phyloP scores from a whole-genome alignment of 1,140 invertebrate species.

The Drosophila eugracilis region DNA sequence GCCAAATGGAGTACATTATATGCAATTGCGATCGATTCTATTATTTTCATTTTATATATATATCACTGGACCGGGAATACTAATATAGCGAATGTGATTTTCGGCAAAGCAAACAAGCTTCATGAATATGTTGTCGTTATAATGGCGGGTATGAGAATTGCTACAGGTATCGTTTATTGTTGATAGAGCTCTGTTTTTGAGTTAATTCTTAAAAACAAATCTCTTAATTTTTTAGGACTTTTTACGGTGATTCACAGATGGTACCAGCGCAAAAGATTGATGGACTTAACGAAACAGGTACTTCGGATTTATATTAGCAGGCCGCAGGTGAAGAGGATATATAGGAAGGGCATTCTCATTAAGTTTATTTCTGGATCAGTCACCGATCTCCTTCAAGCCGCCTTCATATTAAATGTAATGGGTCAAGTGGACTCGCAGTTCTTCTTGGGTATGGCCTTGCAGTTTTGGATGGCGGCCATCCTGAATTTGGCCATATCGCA shows the following conservation, averaged over 20 bases:
- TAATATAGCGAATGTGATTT: neutral
- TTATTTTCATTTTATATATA: neutral
- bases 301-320: neutral
- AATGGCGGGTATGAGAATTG: neutral
- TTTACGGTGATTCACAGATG: conserved; percentile 13
- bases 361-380: neutral
- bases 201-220: too few relatives aligned
- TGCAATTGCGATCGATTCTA: neutral
- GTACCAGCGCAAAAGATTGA: conserved; percentile 6
- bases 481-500: conserved; percentile 19
- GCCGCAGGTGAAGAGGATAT: conserved; percentile 15
- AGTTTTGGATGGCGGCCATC: conserved; percentile 6
- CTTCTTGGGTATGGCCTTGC: neutral
- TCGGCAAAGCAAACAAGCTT: neutral
- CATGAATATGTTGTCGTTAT: conserved; percentile 15
- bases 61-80: neutral
- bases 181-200: too few relatives aligned
- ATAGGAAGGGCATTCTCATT: conserved; percentile 1
- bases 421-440: neutral
- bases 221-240: neutral
- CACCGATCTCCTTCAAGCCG: conserved; percentile 10
- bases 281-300: neutral
- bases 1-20: conserved; percentile 11
- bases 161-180: too few relatives aligned
- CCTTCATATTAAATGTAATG: neutral